phyloP scores from a whole-genome alignment of 2,113 vertebrate species.

The Heterotis niloticus region DNA sequence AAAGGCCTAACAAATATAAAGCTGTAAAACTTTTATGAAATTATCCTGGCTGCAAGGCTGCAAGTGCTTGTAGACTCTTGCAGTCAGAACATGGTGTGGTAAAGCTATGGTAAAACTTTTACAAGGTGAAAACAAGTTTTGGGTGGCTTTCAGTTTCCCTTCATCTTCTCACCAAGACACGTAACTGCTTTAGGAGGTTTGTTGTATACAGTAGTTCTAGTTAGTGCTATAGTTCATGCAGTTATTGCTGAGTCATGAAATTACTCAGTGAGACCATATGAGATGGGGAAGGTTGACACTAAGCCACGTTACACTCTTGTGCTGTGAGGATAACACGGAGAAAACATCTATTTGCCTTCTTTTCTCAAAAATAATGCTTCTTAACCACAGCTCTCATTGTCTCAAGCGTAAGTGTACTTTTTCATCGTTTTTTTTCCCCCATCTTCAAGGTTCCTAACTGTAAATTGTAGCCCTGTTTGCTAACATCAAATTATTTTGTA shows the following conservation, averaged over 20 bases:
- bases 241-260: no score
- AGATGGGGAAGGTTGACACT: slow-evolving; percentile 22
- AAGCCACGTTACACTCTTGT: slow-evolving; percentile 45
- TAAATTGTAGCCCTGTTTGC: no score
- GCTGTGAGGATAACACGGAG: slow-evolving; percentile 59
- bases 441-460: no score
- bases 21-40: neutral
- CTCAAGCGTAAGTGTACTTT: no score
- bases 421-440: no score
- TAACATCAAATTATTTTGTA: no score
- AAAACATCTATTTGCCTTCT: slow-evolving; percentile 53
- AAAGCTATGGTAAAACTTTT: neutral
- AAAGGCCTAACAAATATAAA: neutral
- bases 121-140: neutral
- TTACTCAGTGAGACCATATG: no score
- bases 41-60: neutral
- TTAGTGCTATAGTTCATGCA: no score
- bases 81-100: neutral
- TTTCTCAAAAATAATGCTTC: slow-evolving; percentile 27
- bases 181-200: neutral
- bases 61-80: no score
- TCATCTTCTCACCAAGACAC: neutral
- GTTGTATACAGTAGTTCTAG: no score
- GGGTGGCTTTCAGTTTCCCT: neutral
- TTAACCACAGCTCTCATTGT: slow-evolving; percentile 24